Conservation (phyloP, 1,140 invertebrate species). For the Zaprionus ghesquierei region DNA sequence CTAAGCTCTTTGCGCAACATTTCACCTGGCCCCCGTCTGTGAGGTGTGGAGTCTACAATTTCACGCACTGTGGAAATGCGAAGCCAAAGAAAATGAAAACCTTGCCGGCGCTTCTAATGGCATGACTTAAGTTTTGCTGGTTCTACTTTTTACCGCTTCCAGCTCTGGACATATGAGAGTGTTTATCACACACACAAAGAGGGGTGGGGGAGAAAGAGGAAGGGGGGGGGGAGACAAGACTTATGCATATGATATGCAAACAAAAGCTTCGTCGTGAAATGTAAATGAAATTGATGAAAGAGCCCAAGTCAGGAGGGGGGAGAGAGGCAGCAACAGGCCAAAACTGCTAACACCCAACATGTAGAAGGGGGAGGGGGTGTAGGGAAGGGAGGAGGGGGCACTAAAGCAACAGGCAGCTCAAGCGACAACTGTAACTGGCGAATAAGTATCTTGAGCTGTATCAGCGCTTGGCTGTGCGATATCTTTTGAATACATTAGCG, state of each 20-base stretch:
- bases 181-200: not conserved
- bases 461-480: constrained; percentile 51
- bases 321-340: not conserved
- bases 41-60: not conserved
- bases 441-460: constrained; percentile 56
- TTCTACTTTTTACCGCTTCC: not conserved
- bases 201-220: too few species aligned
- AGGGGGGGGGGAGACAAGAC: too few species aligned
- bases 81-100: constrained; percentile 51
- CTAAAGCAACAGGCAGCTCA: constrained; percentile 53
- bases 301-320: not conserved
- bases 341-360: constrained; percentile 14
- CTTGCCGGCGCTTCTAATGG: constrained; percentile 38
- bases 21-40: not conserved
- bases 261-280: not conserved
- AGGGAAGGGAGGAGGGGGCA: not conserved
- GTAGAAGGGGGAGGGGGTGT: not conserved
- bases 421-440: constrained; percentile 43
- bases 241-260: constrained; percentile 1
- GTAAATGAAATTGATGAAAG: not conserved
- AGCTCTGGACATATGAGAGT: not conserved
- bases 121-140: not conserved
- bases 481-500: constrained; percentile 74
- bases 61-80: constrained; percentile 32
- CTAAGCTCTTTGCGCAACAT: not conserved